Evolutionary conservation across 2,113 vertebrate species (phyloP), one percentile per base, ranked within the genome.

Genomic region (Cairina moschata): DNA sequence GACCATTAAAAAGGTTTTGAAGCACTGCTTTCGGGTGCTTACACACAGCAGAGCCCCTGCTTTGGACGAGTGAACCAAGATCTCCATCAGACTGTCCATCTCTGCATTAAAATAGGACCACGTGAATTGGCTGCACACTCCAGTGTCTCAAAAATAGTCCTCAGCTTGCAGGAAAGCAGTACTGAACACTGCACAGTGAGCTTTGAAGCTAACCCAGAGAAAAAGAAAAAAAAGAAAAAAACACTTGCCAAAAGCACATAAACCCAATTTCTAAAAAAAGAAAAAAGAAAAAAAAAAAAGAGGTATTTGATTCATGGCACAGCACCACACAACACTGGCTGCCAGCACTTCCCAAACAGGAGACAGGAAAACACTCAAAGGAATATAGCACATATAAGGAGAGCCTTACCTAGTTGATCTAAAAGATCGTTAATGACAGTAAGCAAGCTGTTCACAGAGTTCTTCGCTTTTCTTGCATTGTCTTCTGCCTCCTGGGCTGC

Each of bases 381-480:
- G 36, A 3, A 6, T 1, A 56, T 1, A 50, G 32, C 38, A 65
- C 7, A 0, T 13, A 12, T 38, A 55, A 59, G 56, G 31, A 93
- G 87, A 88, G 54, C 34, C 83, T 48, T 96, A 99, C 99, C 99
- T 66, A 99, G 98, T 52, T 99, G 98, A 66, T 98, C 97, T 86
- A 99, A 94, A 80, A 99, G 98, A 34, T 97, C 95, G 8, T 98
- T 98, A 92, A 99, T 99, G 60, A 98, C 97, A 36, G 74, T 92
- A 66, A 99, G 98, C 17, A 99, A 98, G 16, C 83, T 98, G 96
- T 98, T 99, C 26, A 99, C 99, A 1, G 99, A 98, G 69, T 98
- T 98, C 96, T 99, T 99, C 2, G 99, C 99, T 96, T 99, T 99
- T 88, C 99, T 98, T 73, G 99, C 99, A 16, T 98, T 99, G 96